These are phyloP conservation scores for Cerastoderma edule DNA, from an alignment of 2,888 invertebrate species.

Conservation along the genomic window DNA sequence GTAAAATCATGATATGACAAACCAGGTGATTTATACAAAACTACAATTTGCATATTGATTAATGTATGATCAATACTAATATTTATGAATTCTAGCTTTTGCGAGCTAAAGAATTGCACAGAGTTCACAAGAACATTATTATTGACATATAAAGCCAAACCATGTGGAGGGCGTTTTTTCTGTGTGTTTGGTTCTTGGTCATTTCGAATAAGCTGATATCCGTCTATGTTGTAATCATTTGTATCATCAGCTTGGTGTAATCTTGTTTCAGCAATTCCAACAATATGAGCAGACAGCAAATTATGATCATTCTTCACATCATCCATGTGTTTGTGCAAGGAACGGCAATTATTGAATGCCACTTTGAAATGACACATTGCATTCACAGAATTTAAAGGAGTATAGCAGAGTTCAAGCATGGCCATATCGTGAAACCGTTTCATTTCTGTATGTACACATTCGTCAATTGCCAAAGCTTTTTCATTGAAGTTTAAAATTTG, in stretches of 20 bases:
- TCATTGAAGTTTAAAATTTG: neutral
- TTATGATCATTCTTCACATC: constrained; percentile 24
- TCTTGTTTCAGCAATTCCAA: constrained; percentile 35
- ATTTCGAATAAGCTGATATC: constrained; percentile 34
- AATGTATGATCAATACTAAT: too few species aligned
- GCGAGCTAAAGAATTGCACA: neutral
- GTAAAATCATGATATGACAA: neutral
- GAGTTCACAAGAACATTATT: neutral
- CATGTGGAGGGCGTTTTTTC: constrained; percentile 36
- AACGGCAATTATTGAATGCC: neutral
- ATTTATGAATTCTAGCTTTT: neutral
- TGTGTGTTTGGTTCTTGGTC: constrained; percentile 13
- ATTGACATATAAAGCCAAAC: constrained; percentile 34
- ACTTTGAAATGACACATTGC: neutral
- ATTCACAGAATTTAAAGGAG: neutral
- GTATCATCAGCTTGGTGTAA: constrained; percentile 18
- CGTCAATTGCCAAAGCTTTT: neutral
- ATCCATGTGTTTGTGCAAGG: too few species aligned
- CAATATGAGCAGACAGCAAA: constrained; percentile 22
- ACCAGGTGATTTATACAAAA: neutral
- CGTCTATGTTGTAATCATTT: constrained; percentile 21
- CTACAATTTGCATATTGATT: neutral
- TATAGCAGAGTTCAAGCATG: neutral
- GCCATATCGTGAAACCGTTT: neutral
- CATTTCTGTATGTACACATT: neutral